Evolutionary conservation across 1,140 invertebrate genomes (phyloP).

Genomic region (Gerris buenoi): DNA sequence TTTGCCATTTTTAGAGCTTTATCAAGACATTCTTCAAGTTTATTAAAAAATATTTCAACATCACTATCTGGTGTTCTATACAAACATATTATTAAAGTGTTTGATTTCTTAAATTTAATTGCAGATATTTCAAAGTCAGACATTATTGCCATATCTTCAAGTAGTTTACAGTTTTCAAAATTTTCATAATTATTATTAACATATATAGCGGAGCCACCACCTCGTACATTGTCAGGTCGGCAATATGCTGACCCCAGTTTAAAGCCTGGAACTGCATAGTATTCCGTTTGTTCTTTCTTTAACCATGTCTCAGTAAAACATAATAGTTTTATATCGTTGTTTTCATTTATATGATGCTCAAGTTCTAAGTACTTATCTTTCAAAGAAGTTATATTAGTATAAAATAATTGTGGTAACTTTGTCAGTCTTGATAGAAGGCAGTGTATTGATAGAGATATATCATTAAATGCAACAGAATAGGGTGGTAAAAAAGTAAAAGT

Average conservation of each 20-base stretch:
- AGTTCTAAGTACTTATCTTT: not conserved
- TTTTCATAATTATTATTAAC: not conserved
- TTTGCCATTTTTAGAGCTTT: not conserved
- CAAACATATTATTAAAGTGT: not conserved
- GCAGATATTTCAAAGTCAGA: not conserved
- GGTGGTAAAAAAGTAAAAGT: no score
- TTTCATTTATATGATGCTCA: not conserved
- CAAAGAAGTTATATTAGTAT: not conserved
- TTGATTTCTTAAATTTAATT: not conserved
- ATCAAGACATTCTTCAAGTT: not conserved
- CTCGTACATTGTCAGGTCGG: not conserved
- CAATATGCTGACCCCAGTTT: not conserved
- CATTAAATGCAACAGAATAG: no score
- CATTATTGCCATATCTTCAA: not conserved
- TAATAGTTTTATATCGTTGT: not conserved
- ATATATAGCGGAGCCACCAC: not conserved
- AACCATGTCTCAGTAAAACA: not conserved
- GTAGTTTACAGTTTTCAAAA: not conserved
- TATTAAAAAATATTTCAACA: not conserved
- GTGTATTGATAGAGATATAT: no score
- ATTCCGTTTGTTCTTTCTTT: not conserved
- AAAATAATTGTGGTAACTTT: no score
- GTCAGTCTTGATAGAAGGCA: no score
- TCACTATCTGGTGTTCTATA: not conserved
- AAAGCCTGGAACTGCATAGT: not conserved